phyloP scores from a whole-genome alignment of 1,140 invertebrate species.

The Sogatella furcifera region DNA sequence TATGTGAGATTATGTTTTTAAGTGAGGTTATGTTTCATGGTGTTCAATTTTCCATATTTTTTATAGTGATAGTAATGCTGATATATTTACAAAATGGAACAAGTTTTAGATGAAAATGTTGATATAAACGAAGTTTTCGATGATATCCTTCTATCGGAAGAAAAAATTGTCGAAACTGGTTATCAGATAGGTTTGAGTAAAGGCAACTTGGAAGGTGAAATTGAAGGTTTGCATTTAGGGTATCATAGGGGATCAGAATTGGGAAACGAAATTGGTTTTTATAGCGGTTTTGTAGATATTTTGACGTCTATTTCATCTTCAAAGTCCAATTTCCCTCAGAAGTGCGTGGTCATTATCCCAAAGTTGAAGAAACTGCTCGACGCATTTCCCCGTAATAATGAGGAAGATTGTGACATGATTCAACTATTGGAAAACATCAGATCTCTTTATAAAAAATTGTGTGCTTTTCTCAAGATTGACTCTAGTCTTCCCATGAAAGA shows the following conservation, averaged over 20 bases:
- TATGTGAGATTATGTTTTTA: too few relatives aligned
- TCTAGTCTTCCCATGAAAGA: slow-evolving; percentile 12
- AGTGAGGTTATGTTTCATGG: too few relatives aligned
- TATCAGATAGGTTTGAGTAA: slow-evolving; percentile 28
- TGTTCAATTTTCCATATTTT: too few relatives aligned
- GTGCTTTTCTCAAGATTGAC: slow-evolving; percentile 27
- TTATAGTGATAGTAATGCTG: too few relatives aligned
- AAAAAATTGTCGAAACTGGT: slow-evolving; percentile 16
- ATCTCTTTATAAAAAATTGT: slow-evolving; percentile 29
- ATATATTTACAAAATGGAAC: too few relatives aligned
- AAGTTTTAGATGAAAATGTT: background rate
- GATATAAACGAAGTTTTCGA: slow-evolving; percentile 30
- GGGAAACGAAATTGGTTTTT: slow-evolving; percentile 31
- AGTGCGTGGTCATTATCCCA: slow-evolving; percentile 5
- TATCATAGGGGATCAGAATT: slow-evolving; percentile 30
- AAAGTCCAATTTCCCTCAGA: background rate
- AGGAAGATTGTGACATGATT: slow-evolving; percentile 25
- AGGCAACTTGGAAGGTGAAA: slow-evolving; percentile 24
- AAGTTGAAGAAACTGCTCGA: slow-evolving; percentile 25
- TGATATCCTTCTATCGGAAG: slow-evolving; percentile 26
- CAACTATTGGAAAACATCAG: slow-evolving; percentile 22
- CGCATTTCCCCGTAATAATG: slow-evolving; percentile 26
- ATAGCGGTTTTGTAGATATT: slow-evolving; percentile 22
- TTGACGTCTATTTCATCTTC: background rate
- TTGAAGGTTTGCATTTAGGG: slow-evolving; percentile 30